Evolutionary conservation across 1,140 invertebrate genomes (phyloP).

Genomic region (Brachionus rubens): DNA sequence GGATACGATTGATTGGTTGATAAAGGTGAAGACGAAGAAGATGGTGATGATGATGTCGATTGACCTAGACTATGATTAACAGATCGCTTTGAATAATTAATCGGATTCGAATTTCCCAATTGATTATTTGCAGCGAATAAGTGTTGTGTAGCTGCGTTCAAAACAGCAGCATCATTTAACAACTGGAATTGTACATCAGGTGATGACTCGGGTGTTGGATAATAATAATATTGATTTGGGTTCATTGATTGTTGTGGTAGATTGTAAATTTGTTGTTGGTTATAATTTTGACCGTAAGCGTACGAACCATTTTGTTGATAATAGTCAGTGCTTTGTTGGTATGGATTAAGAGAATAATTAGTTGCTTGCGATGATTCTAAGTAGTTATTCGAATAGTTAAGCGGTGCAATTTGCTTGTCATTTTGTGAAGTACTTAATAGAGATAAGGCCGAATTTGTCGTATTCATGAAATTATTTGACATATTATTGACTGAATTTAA

Average conservation of each 20-base stretch:
- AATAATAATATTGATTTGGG: slow-evolving; percentile 35
- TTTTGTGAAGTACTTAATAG: background rate
- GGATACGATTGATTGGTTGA: background rate
- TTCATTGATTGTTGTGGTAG: background rate
- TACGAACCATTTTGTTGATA: background rate
- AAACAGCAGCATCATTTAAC: slow-evolving; percentile 22
- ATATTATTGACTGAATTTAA: background rate
- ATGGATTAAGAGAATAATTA: background rate
- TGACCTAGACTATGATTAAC: background rate
- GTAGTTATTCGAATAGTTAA: background rate
- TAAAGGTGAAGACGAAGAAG: slow-evolving; percentile 15
- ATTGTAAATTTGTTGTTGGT: background rate
- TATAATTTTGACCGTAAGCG: background rate
- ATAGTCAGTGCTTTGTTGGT: slow-evolving; percentile 10
- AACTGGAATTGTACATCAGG: slow-evolving; percentile 43
- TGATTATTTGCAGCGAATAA: slow-evolving; percentile 14
- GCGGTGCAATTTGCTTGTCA: background rate
- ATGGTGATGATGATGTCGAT: background rate
- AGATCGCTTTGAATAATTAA: background rate
- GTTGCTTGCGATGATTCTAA: too few species aligned
- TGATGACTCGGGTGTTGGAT: slow-evolving; percentile 32
- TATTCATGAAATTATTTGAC: slow-evolving; percentile 13
- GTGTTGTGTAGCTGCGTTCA: slow-evolving; percentile 37
- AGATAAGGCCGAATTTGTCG: background rate
- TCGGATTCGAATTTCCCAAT: slow-evolving; percentile 25